Conservation (phyloP, 64 coral and sea anemone species). For the Anthopleura sola region DNA sequence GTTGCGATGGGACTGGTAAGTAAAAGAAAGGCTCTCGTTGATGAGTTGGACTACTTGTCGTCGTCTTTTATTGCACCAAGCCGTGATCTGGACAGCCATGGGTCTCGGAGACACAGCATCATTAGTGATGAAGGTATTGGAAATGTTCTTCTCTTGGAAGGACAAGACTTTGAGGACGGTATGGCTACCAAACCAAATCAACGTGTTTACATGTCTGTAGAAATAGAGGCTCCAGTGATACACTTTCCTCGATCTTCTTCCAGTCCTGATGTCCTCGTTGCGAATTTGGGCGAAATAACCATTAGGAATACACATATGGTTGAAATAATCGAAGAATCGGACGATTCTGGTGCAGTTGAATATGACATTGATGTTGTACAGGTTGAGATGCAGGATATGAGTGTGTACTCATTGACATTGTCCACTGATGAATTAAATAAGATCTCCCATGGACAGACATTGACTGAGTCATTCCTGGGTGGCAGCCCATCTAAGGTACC, state of each 20-base stretch:
- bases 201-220: slow-evolving; percentile 73
- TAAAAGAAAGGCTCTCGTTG: slow-evolving; percentile 84
- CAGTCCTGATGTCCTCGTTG: slow-evolving; percentile 81
- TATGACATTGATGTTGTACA: slow-evolving; percentile 83
- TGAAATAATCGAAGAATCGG: slow-evolving; percentile 46
- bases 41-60: slow-evolving; percentile 82
- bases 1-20: slow-evolving; percentile 97
- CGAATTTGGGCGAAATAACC: slow-evolving; percentile 77
- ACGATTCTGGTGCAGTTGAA: slow-evolving; percentile 36
- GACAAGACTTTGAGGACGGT: slow-evolving; percentile 60
- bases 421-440: slow-evolving; percentile 16
- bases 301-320: slow-evolving; percentile 88
- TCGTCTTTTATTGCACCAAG: slow-evolving; percentile 74
- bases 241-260: slow-evolving; percentile 68
- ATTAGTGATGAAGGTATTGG: slow-evolving; percentile 29
- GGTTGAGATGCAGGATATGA: slow-evolving; percentile 94
- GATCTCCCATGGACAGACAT: slow-evolving; percentile 32
- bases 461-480: slow-evolving; percentile 48
- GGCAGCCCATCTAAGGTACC: slow-evolving; percentile 48
- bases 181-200: slow-evolving; percentile 23
- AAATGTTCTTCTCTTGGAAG: slow-evolving; percentile 47
- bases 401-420: slow-evolving; percentile 66
- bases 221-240: slow-evolving; percentile 80
- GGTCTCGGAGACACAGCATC: slow-evolving; percentile 70
- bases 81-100: slow-evolving; percentile 30